phyloP scores from a whole-genome alignment of 2,797 vertebrate species.

The Rhinichthys osculus region DNA sequence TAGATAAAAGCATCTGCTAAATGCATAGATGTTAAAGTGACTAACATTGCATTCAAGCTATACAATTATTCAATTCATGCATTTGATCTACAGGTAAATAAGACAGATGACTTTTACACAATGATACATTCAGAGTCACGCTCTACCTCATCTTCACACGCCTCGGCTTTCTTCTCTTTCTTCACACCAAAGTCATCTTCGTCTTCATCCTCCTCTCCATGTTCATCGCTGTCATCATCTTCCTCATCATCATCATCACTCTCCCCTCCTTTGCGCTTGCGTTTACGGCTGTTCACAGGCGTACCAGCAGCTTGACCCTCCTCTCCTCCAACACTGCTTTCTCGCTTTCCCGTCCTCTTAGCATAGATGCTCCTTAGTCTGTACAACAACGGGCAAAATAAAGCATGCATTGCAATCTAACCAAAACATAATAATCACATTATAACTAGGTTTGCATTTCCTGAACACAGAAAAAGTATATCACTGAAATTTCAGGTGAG shows the following conservation, averaged over 20 bases:
- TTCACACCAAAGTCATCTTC: slow-evolving; percentile 85
- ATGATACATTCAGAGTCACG: neutral
- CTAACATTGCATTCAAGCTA: neutral
- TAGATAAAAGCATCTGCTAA: too few species aligned
- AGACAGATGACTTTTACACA: too few species aligned
- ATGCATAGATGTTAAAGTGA: too few species aligned
- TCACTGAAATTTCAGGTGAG: neutral
- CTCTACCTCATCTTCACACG: slow-evolving; percentile 90
- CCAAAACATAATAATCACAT: neutral
- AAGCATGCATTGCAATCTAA: neutral
- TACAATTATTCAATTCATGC: neutral
- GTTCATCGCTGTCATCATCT: slow-evolving; percentile 90
- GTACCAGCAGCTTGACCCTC: slow-evolving; percentile 78
- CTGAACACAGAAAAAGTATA: neutral
- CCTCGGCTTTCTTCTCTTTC: slow-evolving; percentile 87
- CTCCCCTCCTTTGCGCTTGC: slow-evolving; percentile 86
- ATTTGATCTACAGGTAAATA: neutral
- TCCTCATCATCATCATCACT: slow-evolving; percentile 92
- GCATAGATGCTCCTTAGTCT: slow-evolving; percentile 90
- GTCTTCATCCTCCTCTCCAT: slow-evolving; percentile 87
- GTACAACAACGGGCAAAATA: slow-evolving; percentile 25
- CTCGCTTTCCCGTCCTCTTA: slow-evolving; percentile 87
- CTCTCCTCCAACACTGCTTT: slow-evolving; percentile 79
- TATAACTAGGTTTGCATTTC: neutral
- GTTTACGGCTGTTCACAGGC: slow-evolving; percentile 79